Conservation (phyloP, 2,888 invertebrate species). For the Nomada hirtipes region DNA sequence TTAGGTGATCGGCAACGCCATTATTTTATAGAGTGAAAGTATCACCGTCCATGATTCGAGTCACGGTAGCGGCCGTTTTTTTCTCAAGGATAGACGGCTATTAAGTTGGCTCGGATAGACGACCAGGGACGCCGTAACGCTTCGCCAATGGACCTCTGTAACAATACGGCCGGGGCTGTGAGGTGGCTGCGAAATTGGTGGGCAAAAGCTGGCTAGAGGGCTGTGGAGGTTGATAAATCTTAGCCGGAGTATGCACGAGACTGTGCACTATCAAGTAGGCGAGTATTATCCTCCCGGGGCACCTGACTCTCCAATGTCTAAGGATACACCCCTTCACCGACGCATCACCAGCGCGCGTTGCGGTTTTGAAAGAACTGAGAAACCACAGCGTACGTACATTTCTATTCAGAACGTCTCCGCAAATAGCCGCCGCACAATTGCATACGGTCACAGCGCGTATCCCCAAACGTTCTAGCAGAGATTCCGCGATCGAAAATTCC, state of each 20-base stretch:
- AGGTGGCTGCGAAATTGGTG: not conserved
- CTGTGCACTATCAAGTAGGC: not conserved
- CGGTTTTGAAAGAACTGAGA: too few species aligned
- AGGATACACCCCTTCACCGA: too few species aligned
- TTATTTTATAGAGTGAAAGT: conserved; percentile 50
- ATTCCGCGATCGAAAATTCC: conserved; percentile 5
- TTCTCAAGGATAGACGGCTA: not conserved
- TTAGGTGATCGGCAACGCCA: conserved; percentile 56
- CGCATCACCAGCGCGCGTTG: too few species aligned
- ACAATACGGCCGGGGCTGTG: not conserved
- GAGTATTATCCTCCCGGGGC: conserved; percentile 5
- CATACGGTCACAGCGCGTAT: too few species aligned
- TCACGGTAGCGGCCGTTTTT: conserved; percentile 26
- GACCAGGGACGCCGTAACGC: not conserved
- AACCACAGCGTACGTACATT: too few species aligned
- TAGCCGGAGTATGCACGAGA: too few species aligned
- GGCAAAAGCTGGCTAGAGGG: not conserved
- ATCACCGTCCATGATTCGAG: conserved; percentile 13
- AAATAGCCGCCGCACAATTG: too few species aligned
- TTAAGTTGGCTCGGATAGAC: conserved; percentile 24
- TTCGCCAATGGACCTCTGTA: not conserved
- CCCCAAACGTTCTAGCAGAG: too few species aligned
- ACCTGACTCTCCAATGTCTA: not conserved
- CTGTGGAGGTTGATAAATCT: too few species aligned
- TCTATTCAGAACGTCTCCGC: too few species aligned